Base-by-base conservation (phyloP, 2,113 vertebrate species). In the Ivindomyrus marchei region DNA sequence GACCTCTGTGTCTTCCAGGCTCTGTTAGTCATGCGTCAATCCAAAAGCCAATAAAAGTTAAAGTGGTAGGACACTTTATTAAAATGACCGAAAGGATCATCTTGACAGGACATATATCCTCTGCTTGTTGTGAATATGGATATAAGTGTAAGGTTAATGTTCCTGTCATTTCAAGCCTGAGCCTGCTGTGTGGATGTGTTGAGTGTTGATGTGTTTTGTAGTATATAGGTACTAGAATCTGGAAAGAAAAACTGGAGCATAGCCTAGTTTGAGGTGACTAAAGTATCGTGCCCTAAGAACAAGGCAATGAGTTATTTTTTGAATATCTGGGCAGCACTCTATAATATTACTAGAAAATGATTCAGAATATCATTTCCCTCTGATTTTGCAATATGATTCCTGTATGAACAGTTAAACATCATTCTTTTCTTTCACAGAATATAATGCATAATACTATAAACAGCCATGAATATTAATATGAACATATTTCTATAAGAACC, bases 21-120 rank as follows among this genome's bases (percentile, higher is more conserved):
- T 85, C 93, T 92, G 95, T 96, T 94, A 91, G 95, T 96, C 94
- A 95, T 92, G 46, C 89, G 88, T 92, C 62, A 27, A 17, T 17
- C 90, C 89, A 92, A 93, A 56, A 91, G 89, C 91, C 10, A 56
- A 90, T 91, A 93, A 90, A 93, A 92, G 91, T 93, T 93, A 89
- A 90, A 91, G 90, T 91, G 91, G 92, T 91, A 92, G 84, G 89
- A 90, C 92, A 91, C 95, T 95, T 94, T 92, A 94, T 94, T 95
- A 90, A 95, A 94, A 94, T 92, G 90, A 92, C 85, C 89, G 49
- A 92, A 91, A 84, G 92, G 83, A 88, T 88, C 88, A 92, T 92
- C 93, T 92, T 92, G 88, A 91, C 90, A 45, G 84, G 89, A 86
- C 91, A 91, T 91, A 85, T 93, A 91, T 94, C 89, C 91, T 88